Evolutionary conservation across 2,113 vertebrate genomes (phyloP).

Genomic region (Paraplagusia blochii): DNA sequence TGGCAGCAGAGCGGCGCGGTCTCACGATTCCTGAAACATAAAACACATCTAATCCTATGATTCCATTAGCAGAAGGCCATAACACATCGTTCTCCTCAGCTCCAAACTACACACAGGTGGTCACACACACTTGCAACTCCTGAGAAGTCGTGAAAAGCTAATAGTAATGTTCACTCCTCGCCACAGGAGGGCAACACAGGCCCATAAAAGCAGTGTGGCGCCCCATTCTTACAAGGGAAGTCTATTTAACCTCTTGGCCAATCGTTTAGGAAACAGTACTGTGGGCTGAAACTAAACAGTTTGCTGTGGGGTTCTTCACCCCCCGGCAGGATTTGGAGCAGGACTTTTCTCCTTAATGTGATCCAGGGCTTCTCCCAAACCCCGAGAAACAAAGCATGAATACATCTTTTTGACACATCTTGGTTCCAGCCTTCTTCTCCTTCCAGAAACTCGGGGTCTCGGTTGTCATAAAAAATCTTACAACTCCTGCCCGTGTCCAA

Average conservation of each 20-base stretch:
- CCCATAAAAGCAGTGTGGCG: constrained; percentile 40
- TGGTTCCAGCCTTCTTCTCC: constrained; percentile 24
- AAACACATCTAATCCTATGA: constrained; percentile 69
- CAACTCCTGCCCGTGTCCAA: constrained; percentile 17
- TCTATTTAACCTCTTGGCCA: constrained; percentile 62
- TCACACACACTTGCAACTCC: constrained; percentile 24
- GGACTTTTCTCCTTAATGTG: constrained; percentile 43
- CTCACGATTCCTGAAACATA: constrained; percentile 63
- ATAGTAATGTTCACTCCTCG: constrained; percentile 24
- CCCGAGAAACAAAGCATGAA: constrained; percentile 41
- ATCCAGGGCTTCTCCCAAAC: constrained; percentile 41
- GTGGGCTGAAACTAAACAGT: constrained; percentile 55
- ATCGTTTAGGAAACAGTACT: constrained; percentile 53
- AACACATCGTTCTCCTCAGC: constrained; percentile 57
- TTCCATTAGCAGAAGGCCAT: constrained; percentile 58
- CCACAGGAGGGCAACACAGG: constrained; percentile 67
- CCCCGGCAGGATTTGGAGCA: constrained; percentile 41
- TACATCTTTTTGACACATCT: constrained; percentile 49
- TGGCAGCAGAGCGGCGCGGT: constrained; percentile 50
- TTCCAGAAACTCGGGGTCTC: constrained; percentile 20
- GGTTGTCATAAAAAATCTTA: constrained; percentile 12
- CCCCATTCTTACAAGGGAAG: constrained; percentile 25
- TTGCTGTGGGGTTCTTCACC: constrained; percentile 50
- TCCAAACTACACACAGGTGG: constrained; percentile 61
- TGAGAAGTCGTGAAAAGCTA: constrained; percentile 7